Base-by-base conservation (phyloP, 2,888 invertebrate genomes). In the Drosophila merina region DNA sequence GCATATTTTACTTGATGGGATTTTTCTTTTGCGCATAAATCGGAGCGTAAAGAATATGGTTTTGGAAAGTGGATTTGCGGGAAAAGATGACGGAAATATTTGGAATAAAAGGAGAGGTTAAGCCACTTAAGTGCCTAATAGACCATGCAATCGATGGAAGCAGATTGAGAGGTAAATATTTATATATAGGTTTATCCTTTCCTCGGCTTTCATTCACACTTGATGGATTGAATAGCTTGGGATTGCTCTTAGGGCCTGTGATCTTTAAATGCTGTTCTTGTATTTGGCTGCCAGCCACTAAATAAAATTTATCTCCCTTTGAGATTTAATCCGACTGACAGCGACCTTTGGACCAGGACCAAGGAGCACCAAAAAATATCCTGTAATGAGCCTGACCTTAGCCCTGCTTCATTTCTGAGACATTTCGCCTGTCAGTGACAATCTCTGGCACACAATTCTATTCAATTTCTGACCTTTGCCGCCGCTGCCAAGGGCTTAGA, bases 11-110 rank as follows among this genome's bases (percentile, higher is more conserved):
- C 45, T 82, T 72, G 68, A 76, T 79, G 64, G 64, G 63, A 64
- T 69, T 77, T 75, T 56, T 55, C 59, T 44, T 57, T 67, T 74
- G 57, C 20, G 63, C 81, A 75, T 87, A 71, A 87, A 87, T 84
- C 75, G 77, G 62, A 62, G 56, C 54, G 14, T 54, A 52, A 64
- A 45, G 50, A 49, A 50, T 6, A 12, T 4, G 44, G 42, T 4
- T 4, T 6, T 1, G 30, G 14, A 48, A 68, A 69, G 52, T 67
- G 52, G 45, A 49, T 40, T 57, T 38, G 8, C 10, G 6, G 6
- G 6, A 33, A 12, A 28, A 5, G 38, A 40, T 38, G 54, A 10
- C 20, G 20, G 25, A 36, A 2, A 28, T 26, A 33, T 25, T 33
- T 20, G 3, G 14, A 14, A 48, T 33, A 12, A 36, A 40, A n/a